Evolutionary conservation across 2,113 vertebrate species (phyloP), one percentile per base, ranked within the genome.

Genomic region (Siniperca knerii): DNA sequence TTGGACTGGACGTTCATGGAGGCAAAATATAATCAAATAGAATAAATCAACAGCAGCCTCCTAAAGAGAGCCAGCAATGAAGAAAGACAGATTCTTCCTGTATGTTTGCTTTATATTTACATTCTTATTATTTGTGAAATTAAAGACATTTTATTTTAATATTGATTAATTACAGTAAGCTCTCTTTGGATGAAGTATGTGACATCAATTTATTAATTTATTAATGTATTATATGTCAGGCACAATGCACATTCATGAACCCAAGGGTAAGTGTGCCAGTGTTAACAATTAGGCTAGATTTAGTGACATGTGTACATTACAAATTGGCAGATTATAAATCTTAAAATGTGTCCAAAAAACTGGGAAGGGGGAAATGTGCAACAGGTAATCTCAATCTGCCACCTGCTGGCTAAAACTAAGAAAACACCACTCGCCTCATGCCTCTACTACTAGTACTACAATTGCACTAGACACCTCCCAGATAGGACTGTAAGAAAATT

Each of bases 361-460:
- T 3, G 4, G 4, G 48, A 72, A 3, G 4, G 0, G 6, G 16
- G 33, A 42, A 20, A 21, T 33, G 18, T 62, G 58, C 72, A 77
- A 88, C 52, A 79, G 35, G 44, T 88, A 2, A 72, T 61, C 66
- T 61, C 12, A 79, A 16, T 57, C 90, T 91, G 92, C 90, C 94
- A 74, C 79, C 94, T 95, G 66, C 79, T 92, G 95, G 93, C 65
- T 11, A 4, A 21, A 57, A 44, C 11, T 23, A 12, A 65, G 11
- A 73, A 48, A 37, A 80, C 33, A 52, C 20, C 29, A 15, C 0
- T 44, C 9, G 2, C 21, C 29, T 33, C 4, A 0, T 44, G 18
- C 9, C 3, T n/a, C 18, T 23, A 0, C 8, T 15, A 3, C 44
- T 0, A 37, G 6, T 25, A 12, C 37, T 13, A 37, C 23, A 50